Evolutionary conservation across 2,888 invertebrate genomes (phyloP).

Genomic region (Drosophila niveifrons): DNA sequence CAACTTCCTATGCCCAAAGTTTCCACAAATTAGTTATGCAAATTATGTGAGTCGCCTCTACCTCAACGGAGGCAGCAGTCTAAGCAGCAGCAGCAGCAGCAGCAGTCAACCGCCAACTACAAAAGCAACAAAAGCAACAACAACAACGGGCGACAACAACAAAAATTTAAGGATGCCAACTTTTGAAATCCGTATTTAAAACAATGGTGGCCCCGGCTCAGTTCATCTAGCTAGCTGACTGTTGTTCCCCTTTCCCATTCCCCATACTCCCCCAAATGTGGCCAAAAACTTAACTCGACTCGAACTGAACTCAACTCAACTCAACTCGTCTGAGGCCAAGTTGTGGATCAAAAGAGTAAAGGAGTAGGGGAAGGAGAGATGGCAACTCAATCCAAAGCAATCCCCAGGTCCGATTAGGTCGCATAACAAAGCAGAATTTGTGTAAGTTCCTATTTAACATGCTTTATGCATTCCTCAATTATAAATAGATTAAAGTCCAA

Average conservation of each 20-base stretch:
- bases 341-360: not conserved
- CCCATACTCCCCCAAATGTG: constrained; percentile 17
- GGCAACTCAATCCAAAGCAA: constrained; percentile 37
- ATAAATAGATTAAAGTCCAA: constrained; percentile 80
- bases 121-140: constrained; percentile 24
- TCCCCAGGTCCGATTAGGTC: constrained; percentile 68
- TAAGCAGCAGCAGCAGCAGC: constrained; percentile 21
- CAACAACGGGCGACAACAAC: constrained; percentile 16
- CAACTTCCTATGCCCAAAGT: constrained; percentile 80
- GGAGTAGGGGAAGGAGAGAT: not conserved
- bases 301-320: constrained; percentile 7
- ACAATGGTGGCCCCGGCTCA: constrained; percentile 55
- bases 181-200: constrained; percentile 70
- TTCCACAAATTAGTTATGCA: constrained; percentile 79
- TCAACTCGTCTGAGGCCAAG: not conserved
- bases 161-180: constrained; percentile 31
- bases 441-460: constrained; percentile 80
- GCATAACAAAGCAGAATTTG: constrained; percentile 80
- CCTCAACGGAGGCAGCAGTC: constrained; percentile 56
- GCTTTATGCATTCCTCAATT: constrained; percentile 80
- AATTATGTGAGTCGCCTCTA: constrained; percentile 78
- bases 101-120: constrained; percentile 59
- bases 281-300: constrained; percentile 39
- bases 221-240: constrained; percentile 32
- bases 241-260: not conserved